Evolutionary conservation across 1,140 invertebrate species (phyloP), one percentile per base, ranked within the genome.

Genomic region (Brachystomella parvula): DNA sequence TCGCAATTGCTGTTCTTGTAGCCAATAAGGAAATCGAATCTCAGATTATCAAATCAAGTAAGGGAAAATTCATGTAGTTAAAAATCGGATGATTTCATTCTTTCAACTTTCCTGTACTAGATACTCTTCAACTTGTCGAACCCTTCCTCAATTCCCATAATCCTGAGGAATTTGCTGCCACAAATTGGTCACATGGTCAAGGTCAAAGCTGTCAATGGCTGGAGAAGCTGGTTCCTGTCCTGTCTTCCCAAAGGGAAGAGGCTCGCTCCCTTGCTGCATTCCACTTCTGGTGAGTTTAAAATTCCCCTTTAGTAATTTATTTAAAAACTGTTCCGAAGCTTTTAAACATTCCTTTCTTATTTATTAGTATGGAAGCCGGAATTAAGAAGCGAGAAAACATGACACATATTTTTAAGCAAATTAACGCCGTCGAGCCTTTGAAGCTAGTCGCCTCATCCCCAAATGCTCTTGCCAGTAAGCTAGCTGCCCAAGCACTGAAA

Each of bases 11-110:
- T 15, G 92, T 94, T 44, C 81, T 99, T 39, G 94, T 96, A 6
- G 94, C 95, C 2, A 98, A 98, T 76, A 96, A 97, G 76, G 96
- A 99, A 82, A 93, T 99, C 65, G 96, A 98, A 81, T 92, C 92
- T 0, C 91, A 91, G 17, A 96, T 99, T 1, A 78, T 94, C 2
- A 92, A 94, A 77, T 96, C 94, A 0, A 95, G 94, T 73, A 73
- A 66, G 47, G 17, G 21, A n/a, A 39, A 59, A 26, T 30, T 59
- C 3, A n/a, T n/a, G n/a, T n/a, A n/a, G n/a, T n/a, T n/a, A 12
- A 59, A 12, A 53, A 15, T 12, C 49, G 24, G 49, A 53, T n/a
- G 6, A 53, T 6, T 15, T 53, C 49, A 15, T 9, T 15, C 6
- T 53, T 53, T 9, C 6, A 9, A n/a, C 24, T 53, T 15, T 53